phyloP scores from a whole-genome alignment of 2,113 vertebrate species.

The Ailurus styani region DNA sequence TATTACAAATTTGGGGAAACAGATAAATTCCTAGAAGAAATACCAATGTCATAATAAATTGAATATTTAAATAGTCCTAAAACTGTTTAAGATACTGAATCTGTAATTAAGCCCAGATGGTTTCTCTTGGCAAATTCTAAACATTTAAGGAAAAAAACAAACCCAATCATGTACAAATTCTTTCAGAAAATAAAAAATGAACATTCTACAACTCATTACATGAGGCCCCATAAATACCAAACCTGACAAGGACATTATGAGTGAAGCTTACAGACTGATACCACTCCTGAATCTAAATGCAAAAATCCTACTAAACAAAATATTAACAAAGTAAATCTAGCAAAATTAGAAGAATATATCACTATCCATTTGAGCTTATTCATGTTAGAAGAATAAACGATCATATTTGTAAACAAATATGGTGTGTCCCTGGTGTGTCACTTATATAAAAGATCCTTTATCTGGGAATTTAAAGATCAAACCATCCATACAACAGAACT shows the following conservation, averaged over 20 bases:
- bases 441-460: background rate
- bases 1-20: background rate
- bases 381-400: background rate
- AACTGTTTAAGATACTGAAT: background rate
- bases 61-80: background rate
- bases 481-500: background rate
- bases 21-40: background rate
- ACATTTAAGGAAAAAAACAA: conserved; percentile 14
- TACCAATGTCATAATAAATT: background rate
- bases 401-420: background rate
- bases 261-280: background rate
- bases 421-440: background rate
- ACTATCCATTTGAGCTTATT: background rate
- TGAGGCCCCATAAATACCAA: background rate
- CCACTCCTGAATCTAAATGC: background rate
- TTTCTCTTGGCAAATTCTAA: conserved; percentile 18
- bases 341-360: background rate
- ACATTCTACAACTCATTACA: background rate
- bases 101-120: background rate
- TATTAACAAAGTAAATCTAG: background rate
- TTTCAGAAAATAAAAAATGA: background rate
- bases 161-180: background rate
- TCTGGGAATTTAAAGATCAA: background rate
- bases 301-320: conserved; percentile 23
- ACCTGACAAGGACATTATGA: background rate